Evolutionary conservation across 2,888 invertebrate species (phyloP), one percentile per base, ranked within the genome.

Genomic region (Embidobia sp.): DNA sequence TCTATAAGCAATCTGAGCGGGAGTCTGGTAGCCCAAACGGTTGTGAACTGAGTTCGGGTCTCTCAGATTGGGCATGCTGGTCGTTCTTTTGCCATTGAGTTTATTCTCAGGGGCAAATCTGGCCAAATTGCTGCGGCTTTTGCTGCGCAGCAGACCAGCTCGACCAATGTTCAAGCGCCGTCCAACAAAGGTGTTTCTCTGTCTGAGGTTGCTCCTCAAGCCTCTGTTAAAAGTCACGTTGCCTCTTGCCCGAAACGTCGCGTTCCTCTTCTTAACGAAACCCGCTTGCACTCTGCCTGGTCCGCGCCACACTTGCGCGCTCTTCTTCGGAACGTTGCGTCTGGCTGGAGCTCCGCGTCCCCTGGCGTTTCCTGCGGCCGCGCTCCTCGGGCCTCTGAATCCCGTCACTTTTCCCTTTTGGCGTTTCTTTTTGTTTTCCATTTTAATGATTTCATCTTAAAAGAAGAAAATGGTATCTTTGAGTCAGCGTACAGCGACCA

Each of bases 391-490:
- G 44, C 55, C 49, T 64, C 77, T 55, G 11, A 61, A 73, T 49
- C 78, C 70, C 55, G 86, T 85, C 64, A 82, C 66, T 53, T 81
- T 82, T 3, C 81, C 76, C 81, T 87, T 88, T 85, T 86, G 87
- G 82, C 87, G 87, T 84, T 87, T 87, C 79, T 85, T 85, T 85
- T 87, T 88, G 84, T 86, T 88, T 81, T 88, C 88, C 88, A 89
- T 85, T 84, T 88, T 89, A 85, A 89, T 89, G 85, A 89, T 89
- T 75, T 89, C 89, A 89, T 89, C 89, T 89, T 89, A 86, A 89
- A 89, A 87, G 85, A 88, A 88, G 81, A 87, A 88, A 88, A 86
- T 83, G 79, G 78, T 73, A 83, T 80, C 61, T 61, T 84, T 85
- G 80, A 85, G 81, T 85, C 82, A 87, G 81, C 84, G 78, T 83